phyloP scores from a whole-genome alignment of 2,113 vertebrate genomes.

The Cephalopterus ornatus region DNA sequence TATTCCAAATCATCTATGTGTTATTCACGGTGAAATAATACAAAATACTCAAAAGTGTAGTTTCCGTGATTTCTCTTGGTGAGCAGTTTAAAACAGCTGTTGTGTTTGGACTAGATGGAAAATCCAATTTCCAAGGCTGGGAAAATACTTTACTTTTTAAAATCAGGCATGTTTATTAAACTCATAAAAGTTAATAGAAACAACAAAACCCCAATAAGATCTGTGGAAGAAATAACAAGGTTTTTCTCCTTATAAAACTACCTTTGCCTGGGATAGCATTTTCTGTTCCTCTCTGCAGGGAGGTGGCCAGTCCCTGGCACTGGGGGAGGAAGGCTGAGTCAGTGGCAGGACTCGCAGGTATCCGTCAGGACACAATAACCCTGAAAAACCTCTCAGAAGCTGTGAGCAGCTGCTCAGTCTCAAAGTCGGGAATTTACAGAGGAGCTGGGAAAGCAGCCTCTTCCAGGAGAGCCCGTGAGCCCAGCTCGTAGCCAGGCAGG shows the following conservation, averaged over 20 bases:
- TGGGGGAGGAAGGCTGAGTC: background rate
- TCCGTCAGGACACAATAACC: background rate
- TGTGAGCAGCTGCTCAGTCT: background rate
- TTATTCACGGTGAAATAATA: background rate
- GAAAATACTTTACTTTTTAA: background rate
- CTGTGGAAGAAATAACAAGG: background rate
- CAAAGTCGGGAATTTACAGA: background rate
- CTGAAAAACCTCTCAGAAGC: background rate
- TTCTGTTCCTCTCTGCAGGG: background rate
- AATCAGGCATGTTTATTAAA: constrained; percentile 30
- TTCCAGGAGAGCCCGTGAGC: rapidly evolving
- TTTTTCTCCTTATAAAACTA: background rate
- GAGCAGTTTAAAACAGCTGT: background rate
- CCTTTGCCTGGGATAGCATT: background rate
- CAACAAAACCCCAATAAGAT: background rate
- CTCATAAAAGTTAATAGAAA: constrained; percentile 26
- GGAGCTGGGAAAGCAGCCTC: rapidly evolving
- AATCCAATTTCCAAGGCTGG: constrained; percentile 3
- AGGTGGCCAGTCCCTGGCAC: background rate
- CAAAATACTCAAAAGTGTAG: background rate
- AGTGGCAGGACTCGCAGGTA: background rate
- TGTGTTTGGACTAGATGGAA: background rate
- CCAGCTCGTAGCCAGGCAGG: background rate
- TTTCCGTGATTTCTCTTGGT: background rate
- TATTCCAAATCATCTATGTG: background rate